Conservation (phyloP, 2,797 vertebrate species). For the Etheostoma nigrum region DNA sequence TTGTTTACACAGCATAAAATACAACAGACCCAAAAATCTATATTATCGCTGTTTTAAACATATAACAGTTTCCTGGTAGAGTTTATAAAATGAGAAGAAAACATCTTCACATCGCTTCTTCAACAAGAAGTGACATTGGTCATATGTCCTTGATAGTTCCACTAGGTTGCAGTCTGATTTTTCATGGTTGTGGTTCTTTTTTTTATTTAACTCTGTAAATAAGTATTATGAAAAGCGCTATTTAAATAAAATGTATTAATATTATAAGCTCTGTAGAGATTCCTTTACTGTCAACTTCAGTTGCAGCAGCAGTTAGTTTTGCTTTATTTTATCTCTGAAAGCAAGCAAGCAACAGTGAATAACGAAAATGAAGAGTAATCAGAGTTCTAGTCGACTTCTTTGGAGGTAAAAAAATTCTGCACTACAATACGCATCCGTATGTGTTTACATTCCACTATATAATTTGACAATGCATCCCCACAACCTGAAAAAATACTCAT, state of each 20-base stretch:
- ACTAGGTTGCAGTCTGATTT: slow-evolving; percentile 25
- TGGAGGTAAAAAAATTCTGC: neutral
- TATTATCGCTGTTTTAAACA: neutral
- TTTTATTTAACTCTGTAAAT: too few relatives aligned
- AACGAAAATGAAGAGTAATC: neutral
- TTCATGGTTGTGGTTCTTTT: slow-evolving; percentile 20
- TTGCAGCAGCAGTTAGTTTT: neutral
- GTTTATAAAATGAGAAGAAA: neutral
- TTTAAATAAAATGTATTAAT: too few relatives aligned
- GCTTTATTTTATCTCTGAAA: neutral
- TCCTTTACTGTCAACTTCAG: neutral
- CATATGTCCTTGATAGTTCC: slow-evolving; percentile 41
- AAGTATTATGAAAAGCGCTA: too few relatives aligned
- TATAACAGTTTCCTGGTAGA: neutral
- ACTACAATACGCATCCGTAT: neutral
- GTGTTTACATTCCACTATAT: neutral
- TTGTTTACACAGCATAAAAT: neutral
- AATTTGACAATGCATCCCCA: neutral
- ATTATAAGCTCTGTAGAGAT: neutral
- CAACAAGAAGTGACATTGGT: slow-evolving; percentile 29
- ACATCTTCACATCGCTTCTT: slow-evolving; percentile 4
- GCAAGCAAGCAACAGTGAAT: neutral
- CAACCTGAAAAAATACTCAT: neutral
- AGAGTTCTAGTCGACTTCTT: neutral
- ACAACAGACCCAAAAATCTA: neutral